Conservation (phyloP, 2,888 invertebrate genomes). For the Augiades crinisus region DNA sequence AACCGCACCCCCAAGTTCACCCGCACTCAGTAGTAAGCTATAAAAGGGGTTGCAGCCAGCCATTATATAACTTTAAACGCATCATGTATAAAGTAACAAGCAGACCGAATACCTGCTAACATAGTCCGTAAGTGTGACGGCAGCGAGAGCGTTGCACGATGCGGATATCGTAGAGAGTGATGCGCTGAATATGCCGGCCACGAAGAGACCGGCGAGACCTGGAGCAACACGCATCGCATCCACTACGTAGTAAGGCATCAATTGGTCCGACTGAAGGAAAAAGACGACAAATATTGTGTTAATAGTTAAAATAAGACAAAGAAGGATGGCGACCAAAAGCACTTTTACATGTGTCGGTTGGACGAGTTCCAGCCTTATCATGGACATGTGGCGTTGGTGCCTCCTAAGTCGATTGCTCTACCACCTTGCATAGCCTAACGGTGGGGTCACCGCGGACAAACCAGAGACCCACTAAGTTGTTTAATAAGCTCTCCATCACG, state of each 20-base stretch:
- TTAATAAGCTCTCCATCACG: no score
- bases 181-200: slow-evolving; percentile 95
- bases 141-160: slow-evolving; percentile 93
- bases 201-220: slow-evolving; percentile 93
- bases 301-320: background rate
- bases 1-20: no score
- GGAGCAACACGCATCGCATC: slow-evolving; percentile 85
- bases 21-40: background rate
- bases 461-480: no score
- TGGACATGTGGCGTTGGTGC: no score
- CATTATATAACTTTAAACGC: no score
- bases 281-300: background rate
- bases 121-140: slow-evolving; percentile 94
- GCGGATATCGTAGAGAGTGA: slow-evolving; percentile 96
- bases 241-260: slow-evolving; percentile 90
- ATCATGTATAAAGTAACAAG: background rate
- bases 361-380: no score
- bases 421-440: no score
- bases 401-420: no score
- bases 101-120: slow-evolving; percentile 70
- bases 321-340: no score
- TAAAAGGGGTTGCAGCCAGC: background rate
- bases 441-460: no score
- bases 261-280: slow-evolving; percentile 82
- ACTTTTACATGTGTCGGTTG: no score